Conservation (phyloP, 23 tunicate genomes). For the Oikopleura dioica region DNA sequence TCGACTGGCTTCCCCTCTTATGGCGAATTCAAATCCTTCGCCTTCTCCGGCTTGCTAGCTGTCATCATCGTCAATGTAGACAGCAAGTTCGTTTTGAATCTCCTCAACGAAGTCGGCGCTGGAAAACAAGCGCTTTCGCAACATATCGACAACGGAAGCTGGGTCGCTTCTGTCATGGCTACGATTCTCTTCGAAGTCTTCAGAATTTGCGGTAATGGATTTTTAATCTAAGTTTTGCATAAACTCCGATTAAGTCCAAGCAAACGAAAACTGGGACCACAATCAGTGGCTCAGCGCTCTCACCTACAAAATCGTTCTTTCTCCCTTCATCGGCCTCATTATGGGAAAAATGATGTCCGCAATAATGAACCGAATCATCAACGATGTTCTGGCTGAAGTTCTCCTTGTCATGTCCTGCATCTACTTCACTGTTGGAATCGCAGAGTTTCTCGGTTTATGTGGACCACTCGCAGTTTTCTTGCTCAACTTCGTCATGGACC, state of each 20-base stretch:
- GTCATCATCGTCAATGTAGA: neutral
- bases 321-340: neutral
- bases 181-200: neutral
- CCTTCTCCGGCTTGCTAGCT: neutral
- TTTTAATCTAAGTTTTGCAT: too few relatives aligned
- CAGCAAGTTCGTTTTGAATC: neutral
- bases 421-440: neutral
- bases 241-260: neutral
- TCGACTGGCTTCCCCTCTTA: neutral
- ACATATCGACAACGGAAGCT: neutral
- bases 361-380: neutral
- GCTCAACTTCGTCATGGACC: neutral
- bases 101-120: neutral
- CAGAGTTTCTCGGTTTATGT: neutral
- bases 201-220: neutral
- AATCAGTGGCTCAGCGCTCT: neutral
- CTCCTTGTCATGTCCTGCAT: neutral
- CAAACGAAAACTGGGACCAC: neutral
- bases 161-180: neutral
- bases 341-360: neutral
- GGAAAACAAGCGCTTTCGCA: neutral
- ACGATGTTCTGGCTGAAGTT: neutral
- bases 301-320: neutral
- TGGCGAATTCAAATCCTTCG: neutral
- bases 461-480: neutral